Evolutionary conservation across 2,113 vertebrate species (phyloP), one percentile per base, ranked within the genome.

Genomic region (Hystrix cristata): DNA sequence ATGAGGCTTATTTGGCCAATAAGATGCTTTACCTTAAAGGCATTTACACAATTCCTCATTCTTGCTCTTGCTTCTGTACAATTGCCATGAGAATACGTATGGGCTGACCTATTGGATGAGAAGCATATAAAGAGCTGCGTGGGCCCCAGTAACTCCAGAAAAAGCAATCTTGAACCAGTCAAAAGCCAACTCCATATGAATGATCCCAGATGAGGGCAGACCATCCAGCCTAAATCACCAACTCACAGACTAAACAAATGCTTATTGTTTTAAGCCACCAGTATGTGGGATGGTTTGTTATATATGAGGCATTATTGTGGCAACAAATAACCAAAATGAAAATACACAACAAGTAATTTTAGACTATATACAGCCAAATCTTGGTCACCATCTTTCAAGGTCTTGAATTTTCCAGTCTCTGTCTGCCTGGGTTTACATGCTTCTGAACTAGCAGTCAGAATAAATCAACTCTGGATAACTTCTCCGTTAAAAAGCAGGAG

Each of bases 191-290:
- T 78, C 23, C 71, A 64, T n/a, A 64, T 31, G 21, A 62, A 46
- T 51, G 34, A 91, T 67, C 29, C 31, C 71, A 82, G 38, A 4
- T 53, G n/a, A 62, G 18, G 53, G 11, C 65, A 89, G 7, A 91
- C 64, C 1, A 76, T 60, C 23, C 29, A 72, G 53, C 48, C 82
- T 94, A 43, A 55, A 74, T 93, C 38, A 92, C 10, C 64, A 95
- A 82, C 5, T 34, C 55, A 93, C 48, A 93, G 65, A 85, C 64
- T 82, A 78, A 94, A 86, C 43, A 76, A 64, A 57, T 79, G 25
- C 13, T 69, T 81, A 53, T 7, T 78, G 38, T 81, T 76, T 92
- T 72, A 80, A 93, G 21, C 29, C 65, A 72, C 38, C 78, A 27
- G 14, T 71, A 15, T 21, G 3, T 79, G 31, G 25, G 1, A 3